Evolutionary conservation across 2,888 invertebrate genomes (phyloP).

Genomic region (Girardia tigrina): DNA sequence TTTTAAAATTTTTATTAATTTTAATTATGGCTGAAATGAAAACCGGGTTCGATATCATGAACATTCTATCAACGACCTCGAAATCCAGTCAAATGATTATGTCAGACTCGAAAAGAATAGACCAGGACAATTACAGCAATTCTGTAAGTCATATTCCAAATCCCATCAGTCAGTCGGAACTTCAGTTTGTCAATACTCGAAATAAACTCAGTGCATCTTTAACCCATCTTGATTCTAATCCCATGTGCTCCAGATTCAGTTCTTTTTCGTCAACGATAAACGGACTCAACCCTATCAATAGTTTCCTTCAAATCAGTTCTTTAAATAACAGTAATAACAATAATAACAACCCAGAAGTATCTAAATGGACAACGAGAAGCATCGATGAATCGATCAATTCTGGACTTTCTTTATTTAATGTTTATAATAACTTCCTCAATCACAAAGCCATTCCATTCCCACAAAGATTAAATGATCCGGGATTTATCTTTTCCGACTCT

Average conservation of each 20-base stretch:
- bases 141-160: not conserved
- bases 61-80: not conserved
- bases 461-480: not conserved
- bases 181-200: not conserved
- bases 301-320: not conserved
- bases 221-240: not conserved
- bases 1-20: not conserved
- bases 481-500: not conserved
- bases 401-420: constrained; percentile 7
- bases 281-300: not conserved
- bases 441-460: not conserved
- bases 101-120: not conserved
- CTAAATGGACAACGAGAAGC: not conserved
- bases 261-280: not conserved
- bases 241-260: not conserved
- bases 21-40: not conserved
- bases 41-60: constrained; percentile 15
- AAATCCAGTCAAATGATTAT: not conserved
- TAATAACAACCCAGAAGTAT: not conserved
- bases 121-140: not conserved
- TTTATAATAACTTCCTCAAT: constrained; percentile 9
- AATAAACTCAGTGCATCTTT: not conserved
- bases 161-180: not conserved
- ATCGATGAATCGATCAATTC: constrained; percentile 19
- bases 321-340: not conserved